phyloP scores from a whole-genome alignment of 2,113 vertebrate genomes.

The Lamprologus callipterus region DNA sequence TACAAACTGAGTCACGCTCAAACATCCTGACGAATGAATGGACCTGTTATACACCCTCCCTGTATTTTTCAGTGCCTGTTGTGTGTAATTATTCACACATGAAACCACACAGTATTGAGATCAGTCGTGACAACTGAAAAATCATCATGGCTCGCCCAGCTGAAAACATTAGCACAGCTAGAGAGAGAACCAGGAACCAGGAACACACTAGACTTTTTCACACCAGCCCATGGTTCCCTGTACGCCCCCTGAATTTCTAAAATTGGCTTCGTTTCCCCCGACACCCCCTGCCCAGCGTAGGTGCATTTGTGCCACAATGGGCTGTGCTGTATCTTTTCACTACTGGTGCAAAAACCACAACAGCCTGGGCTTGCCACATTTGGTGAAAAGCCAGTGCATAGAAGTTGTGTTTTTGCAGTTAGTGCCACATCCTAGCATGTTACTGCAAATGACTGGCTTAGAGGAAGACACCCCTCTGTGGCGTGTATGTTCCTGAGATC shows the following conservation, averaged over 20 bases:
- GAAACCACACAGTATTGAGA: constrained; percentile 4
- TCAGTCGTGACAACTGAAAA: constrained; percentile 13
- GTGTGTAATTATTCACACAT: constrained; percentile 10
- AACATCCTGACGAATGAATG: background rate
- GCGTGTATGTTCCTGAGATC: background rate
- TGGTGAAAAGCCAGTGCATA: background rate
- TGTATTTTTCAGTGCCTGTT: background rate
- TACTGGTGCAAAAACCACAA: background rate
- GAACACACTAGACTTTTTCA: constrained; percentile 46
- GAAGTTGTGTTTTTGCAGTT: background rate
- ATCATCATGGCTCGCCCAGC: background rate
- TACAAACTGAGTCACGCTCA: background rate
- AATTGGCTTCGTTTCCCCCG: constrained; percentile 39
- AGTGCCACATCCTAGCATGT: background rate
- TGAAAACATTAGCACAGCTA: constrained; percentile 22
- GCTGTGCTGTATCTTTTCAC: constrained; percentile 12
- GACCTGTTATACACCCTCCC: background rate
- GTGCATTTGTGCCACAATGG: constrained; percentile 20
- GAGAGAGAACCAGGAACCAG: constrained; percentile 14
- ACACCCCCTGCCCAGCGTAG: background rate
- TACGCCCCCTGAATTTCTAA: constrained; percentile 65
- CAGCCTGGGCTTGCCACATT: constrained; percentile 10
- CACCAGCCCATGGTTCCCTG: constrained; percentile 43
- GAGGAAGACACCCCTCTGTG: constrained; percentile 12
- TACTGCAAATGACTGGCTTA: background rate